phyloP scores from a whole-genome alignment of 2,113 vertebrate species.

The Athene noctua region DNA sequence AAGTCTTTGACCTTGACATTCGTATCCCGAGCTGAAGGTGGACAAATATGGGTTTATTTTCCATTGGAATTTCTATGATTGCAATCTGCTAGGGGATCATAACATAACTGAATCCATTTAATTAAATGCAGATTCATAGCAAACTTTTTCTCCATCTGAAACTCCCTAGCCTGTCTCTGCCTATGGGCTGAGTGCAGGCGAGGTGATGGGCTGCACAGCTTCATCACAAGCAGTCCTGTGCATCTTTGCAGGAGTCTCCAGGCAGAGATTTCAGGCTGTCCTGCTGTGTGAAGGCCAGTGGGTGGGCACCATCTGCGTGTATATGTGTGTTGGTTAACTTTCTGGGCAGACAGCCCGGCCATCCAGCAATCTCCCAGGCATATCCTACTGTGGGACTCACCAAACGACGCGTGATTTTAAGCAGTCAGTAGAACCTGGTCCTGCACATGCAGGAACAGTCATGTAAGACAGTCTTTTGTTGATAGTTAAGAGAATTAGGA shows the following conservation, averaged over 20 bases:
- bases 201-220: background rate
- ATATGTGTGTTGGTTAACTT: background rate
- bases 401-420: background rate
- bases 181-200: rapidly evolving
- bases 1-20: background rate
- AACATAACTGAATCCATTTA: background rate
- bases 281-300: background rate
- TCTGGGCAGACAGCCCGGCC: background rate
- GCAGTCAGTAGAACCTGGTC: background rate
- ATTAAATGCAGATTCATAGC: background rate
- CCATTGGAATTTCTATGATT: background rate
- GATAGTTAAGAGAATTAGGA: background rate
- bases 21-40: background rate
- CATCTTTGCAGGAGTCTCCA: background rate
- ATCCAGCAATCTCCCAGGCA: rapidly evolving
- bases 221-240: rapidly evolving
- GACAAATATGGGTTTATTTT: background rate
- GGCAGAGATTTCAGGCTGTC: background rate
- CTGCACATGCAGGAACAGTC: background rate
- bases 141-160: background rate
- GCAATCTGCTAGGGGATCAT: background rate
- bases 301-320: background rate
- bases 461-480: background rate
- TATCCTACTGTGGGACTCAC: background rate
- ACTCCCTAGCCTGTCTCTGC: background rate